phyloP scores from a whole-genome alignment of 2,113 vertebrate genomes.

The Fulmarus glacialis region DNA sequence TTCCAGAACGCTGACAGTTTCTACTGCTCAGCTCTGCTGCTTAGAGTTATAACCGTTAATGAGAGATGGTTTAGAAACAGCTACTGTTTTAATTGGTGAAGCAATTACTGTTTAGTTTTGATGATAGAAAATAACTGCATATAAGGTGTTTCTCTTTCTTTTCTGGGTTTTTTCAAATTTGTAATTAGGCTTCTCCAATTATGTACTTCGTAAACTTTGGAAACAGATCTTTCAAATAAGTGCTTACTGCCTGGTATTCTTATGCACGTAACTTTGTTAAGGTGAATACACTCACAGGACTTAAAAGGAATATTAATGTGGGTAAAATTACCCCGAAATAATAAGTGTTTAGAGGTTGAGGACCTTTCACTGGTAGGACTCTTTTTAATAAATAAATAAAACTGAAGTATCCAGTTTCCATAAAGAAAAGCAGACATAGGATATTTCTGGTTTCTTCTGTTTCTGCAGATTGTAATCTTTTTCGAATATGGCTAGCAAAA shows the following conservation, averaged over 20 bases:
- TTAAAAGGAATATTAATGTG: slow-evolving; percentile 27
- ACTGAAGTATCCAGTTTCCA: not conserved
- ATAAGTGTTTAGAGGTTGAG: not conserved
- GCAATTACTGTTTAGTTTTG: slow-evolving; percentile 36
- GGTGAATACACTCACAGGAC: not conserved
- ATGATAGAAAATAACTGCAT: not conserved
- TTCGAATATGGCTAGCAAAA: not conserved
- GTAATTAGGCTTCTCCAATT: slow-evolving; percentile 38
- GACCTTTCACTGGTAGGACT: not conserved
- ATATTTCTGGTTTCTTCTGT: not conserved
- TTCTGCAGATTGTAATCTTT: not conserved
- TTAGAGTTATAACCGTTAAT: not conserved
- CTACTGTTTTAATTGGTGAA: slow-evolving; percentile 14
- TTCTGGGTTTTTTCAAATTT: slow-evolving; percentile 26
- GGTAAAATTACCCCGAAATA: not conserved
- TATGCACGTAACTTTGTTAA: not conserved
- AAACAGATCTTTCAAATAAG: slow-evolving; percentile 22
- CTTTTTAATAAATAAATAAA: not conserved
- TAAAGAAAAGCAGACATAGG: not conserved
- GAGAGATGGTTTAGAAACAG: slow-evolving; percentile 8
- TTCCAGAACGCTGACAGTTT: not conserved
- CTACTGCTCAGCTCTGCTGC: not conserved
- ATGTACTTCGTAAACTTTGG: slow-evolving; percentile 32
- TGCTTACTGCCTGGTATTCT: slow-evolving; percentile 18
- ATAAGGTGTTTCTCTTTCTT: not conserved